A percentile compares a stretch with the other conserved stretches of the same genome.
phyloP scores from a whole-genome alignment of 2,888 invertebrate species.

The Mythimna pallens region DNA sequence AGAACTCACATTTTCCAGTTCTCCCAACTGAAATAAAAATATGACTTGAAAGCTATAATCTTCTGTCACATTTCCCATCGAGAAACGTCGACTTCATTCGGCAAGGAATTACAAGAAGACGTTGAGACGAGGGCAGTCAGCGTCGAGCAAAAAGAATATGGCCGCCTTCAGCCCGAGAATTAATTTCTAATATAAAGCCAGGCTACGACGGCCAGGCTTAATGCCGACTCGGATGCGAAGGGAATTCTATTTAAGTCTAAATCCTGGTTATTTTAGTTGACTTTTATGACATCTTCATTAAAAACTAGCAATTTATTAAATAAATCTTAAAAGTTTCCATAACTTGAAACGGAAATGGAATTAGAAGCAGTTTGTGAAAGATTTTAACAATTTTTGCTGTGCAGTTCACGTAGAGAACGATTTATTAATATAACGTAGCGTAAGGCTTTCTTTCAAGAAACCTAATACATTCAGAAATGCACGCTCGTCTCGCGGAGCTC shows the following conservation, averaged over 20 bases:
- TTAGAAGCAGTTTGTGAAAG: background rate
- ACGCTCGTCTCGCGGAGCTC: background rate
- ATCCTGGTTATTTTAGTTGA: background rate
- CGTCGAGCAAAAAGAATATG: background rate
- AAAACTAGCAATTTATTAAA: background rate
- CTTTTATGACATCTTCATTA: background rate
- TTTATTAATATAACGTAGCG: background rate
- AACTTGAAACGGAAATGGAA: background rate
- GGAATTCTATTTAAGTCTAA: background rate
- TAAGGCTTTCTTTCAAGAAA: background rate
- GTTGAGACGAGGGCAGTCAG: background rate
- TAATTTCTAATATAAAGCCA: slow-evolving; percentile 18
- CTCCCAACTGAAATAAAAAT: slow-evolving; percentile 1
- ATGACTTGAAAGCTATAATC: background rate
- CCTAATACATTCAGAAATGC: background rate
- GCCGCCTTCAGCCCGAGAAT: background rate
- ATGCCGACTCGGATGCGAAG: background rate
- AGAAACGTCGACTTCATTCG: background rate
- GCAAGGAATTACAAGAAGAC: background rate
- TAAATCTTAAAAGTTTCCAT: background rate
- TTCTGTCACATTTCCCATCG: background rate
- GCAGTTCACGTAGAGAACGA: background rate
- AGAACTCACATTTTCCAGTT: background rate
- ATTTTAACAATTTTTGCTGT: background rate
- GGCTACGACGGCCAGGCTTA: background rate